These are phyloP conservation scores for Bungarus multicinctus DNA, from an alignment of 2,113 vertebrate species.

Conservation along the genomic window DNA sequence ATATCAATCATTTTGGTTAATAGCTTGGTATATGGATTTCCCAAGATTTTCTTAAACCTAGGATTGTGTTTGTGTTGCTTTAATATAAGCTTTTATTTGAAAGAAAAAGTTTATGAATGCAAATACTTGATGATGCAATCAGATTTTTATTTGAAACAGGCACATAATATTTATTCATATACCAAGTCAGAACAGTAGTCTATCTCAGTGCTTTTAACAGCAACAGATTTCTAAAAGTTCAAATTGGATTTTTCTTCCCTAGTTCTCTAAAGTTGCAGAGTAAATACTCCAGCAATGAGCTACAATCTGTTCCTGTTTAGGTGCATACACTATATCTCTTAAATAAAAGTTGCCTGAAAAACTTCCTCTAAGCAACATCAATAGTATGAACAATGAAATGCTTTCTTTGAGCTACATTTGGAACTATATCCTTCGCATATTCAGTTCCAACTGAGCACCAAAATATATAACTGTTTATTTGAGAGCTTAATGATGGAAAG, in stretches of 20 bases:
- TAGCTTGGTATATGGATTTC: not conserved
- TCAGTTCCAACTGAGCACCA: not conserved
- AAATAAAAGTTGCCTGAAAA: not conserved
- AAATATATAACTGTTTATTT: not conserved
- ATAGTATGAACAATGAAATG: not conserved
- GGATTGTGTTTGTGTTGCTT: not conserved
- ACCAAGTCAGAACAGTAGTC: not conserved
- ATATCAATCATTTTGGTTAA: not conserved
- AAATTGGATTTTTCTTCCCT: not conserved
- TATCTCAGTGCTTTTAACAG: not conserved
- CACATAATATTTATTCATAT: not conserved
- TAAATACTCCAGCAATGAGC: not conserved
- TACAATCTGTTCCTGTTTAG: not conserved
- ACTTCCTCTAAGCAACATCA: not conserved
- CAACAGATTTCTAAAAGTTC: not conserved
- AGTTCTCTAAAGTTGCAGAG: no score
- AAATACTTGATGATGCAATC: not conserved
- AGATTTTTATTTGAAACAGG: not conserved
- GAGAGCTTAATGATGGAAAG: not conserved
- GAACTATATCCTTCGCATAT: not conserved
- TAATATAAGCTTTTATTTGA: not conserved
- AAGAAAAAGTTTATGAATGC: not conserved
- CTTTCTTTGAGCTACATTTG: not conserved
- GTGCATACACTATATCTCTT: not conserved
- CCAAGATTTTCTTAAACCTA: not conserved